Evolutionary conservation across 2,797 vertebrate genomes (phyloP), one percentile per base, ranked within the genome.

Genomic region (Smutsia gigantea): DNA sequence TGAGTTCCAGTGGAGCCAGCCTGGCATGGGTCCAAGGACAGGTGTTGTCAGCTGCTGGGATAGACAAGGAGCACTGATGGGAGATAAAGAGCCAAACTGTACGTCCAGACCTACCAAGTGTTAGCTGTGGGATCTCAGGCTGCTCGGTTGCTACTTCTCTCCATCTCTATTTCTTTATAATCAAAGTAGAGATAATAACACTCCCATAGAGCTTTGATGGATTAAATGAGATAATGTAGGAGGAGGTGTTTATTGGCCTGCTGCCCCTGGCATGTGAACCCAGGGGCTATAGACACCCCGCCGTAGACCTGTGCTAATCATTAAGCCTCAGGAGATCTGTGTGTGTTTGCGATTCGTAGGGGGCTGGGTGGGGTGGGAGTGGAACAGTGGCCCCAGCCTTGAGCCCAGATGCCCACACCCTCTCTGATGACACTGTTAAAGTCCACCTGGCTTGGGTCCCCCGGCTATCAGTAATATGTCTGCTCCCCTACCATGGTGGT

Each of bases 21-120:
- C 21, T 12, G 49, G 53, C 10, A 9, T 0, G 2, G 82, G 29
- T 4, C 27, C 69, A 66, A 51, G 46, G 21, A 86, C 59, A 51
- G 55, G 13, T 10, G 27, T 7, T 6, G 12, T 51, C 5, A 6
- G 61, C 39, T 34, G 8, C 1, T 0, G 9, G 18, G 17, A 1
- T 0, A 42, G 86, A 57, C 4, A 9, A 19, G 53, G 51, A 37
- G n/a, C 13, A 1, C 11, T 13, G 53, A 25, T 0, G 14, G 55
- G 42, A 21, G 27, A 15, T 17, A 8, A 39, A 31, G 46, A 23
- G n/a, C 74, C 12, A 25, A 66, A 23, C 27, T 3, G 1, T 7
- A 8, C 49, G 57, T 18, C 17, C 19, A 34, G 79, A 39, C 12
- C 57, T 21, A 0, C 14, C 7, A 15, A 23, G 72, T 31, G 9